Evolutionary conservation across 2,797 vertebrate species (phyloP).

Genomic region (Sebastes elongatus): DNA sequence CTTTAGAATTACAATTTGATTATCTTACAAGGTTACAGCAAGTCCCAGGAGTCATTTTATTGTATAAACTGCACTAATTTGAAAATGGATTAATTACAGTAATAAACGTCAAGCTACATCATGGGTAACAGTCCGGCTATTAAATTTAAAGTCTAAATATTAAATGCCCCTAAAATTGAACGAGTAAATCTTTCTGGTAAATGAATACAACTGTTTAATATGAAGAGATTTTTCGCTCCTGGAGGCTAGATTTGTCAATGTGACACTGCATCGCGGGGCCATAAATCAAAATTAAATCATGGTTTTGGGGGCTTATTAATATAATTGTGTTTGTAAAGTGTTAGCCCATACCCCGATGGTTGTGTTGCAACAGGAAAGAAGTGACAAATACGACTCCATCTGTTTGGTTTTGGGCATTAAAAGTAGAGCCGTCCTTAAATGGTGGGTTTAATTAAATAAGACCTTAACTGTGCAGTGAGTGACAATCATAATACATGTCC

Average conservation of each 20-base stretch:
- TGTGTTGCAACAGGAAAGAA: not conserved
- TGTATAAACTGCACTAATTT: slow-evolving; percentile 9
- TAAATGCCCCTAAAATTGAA: slow-evolving; percentile 16
- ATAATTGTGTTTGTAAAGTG: not conserved
- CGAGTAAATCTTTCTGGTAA: slow-evolving; percentile 19
- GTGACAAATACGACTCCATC: not conserved
- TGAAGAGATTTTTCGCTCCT: not conserved
- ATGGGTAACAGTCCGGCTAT: slow-evolving; percentile 13
- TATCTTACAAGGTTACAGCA: slow-evolving; percentile 7
- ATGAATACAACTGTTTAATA: slow-evolving; percentile 12
- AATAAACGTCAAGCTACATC: not conserved
- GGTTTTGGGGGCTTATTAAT: not conserved
- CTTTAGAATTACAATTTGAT: not conserved
- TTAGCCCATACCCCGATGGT: not conserved
- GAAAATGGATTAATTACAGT: slow-evolving; percentile 19
- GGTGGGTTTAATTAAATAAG: not conserved
- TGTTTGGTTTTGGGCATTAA: not conserved
- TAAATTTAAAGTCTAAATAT: slow-evolving; percentile 23
- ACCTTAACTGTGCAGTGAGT: not conserved
- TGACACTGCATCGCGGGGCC: not conserved
- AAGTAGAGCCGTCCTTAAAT: not conserved
- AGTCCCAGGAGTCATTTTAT: not conserved
- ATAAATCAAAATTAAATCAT: slow-evolving; percentile 27
- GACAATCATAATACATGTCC: not conserved
- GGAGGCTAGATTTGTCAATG: slow-evolving; percentile 13